Percentiles rank a stretch among this genome's conserved stretches.
phyloP scores from a whole-genome alignment of 1,140 invertebrate genomes.

The Platorchestia sp. region DNA sequence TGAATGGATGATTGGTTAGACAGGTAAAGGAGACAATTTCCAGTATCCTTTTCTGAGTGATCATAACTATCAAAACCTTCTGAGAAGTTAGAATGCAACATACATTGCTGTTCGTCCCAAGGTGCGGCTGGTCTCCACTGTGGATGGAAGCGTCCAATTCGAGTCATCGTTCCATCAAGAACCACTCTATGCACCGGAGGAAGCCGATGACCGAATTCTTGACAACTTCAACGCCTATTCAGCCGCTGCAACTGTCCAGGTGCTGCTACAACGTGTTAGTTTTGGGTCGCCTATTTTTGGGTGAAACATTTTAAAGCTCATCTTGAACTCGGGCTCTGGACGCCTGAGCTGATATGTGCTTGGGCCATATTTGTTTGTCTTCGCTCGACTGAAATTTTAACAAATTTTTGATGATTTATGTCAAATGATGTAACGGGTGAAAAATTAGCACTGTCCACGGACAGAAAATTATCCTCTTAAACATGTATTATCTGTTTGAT shows the following conservation, averaged over 20 bases:
- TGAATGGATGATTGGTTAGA: too few species aligned
- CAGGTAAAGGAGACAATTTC: too few species aligned
- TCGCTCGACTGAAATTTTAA: not conserved
- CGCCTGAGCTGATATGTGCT: not conserved
- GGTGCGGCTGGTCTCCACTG: constrained; percentile 61
- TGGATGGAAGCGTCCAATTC: constrained; percentile 59
- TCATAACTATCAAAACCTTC: not conserved
- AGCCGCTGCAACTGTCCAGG: constrained; percentile 63
- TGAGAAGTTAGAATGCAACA: too few species aligned
- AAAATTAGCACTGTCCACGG: too few species aligned
- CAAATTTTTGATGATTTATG: not conserved
- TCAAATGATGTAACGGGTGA: too few species aligned
- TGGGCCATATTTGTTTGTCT: not conserved
- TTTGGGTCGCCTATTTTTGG: not conserved
- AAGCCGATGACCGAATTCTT: constrained; percentile 57
- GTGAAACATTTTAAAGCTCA: not conserved
- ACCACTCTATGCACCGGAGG: constrained; percentile 61
- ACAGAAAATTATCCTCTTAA: too few species aligned
- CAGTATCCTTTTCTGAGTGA: too few species aligned
- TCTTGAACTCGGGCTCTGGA: not conserved
- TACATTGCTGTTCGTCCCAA: not conserved
- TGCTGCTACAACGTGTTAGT: not conserved
- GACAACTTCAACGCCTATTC: constrained; percentile 67
- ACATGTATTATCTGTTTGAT: not conserved
- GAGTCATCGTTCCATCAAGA: constrained; percentile 58